A percentile compares a stretch with the other conserved stretches of the same genome.
Evolutionary conservation across 2,113 vertebrate genomes (phyloP).

Genomic region (Grus americana): DNA sequence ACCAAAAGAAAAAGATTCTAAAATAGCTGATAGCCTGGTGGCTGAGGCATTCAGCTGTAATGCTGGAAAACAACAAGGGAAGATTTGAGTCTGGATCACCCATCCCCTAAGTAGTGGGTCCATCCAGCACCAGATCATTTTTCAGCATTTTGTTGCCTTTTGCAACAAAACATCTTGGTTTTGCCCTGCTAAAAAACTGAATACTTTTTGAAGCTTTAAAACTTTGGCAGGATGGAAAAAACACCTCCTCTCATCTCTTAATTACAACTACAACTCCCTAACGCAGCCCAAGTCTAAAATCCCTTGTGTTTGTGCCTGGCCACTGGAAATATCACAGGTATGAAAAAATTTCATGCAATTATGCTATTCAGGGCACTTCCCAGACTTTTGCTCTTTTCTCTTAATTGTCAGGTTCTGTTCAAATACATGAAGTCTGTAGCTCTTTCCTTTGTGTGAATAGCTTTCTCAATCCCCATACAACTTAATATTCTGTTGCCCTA

Average conservation of each 20-base stretch:
- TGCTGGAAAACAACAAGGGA: neutral
- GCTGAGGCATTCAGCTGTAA: neutral
- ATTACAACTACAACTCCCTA: neutral
- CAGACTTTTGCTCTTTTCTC: constrained; percentile 72
- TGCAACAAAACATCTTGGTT: neutral
- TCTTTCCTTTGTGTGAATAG: constrained; percentile 74
- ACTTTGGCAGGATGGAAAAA: neutral
- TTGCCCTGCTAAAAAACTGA: neutral
- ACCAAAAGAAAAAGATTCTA: neutral
- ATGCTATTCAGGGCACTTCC: constrained; percentile 32
- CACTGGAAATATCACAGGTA: constrained; percentile 60
- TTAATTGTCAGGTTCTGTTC: constrained; percentile 70
- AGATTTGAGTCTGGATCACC: neutral
- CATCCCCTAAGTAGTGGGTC: neutral
- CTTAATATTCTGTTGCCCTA: constrained; percentile 74
- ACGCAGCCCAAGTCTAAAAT: neutral
- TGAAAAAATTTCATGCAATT: constrained; percentile 54
- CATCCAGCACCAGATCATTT: neutral
- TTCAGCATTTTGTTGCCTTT: neutral
- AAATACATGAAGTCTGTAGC: constrained; percentile 75
- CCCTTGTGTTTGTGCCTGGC: neutral
- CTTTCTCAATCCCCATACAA: constrained; percentile 69
- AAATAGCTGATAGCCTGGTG: neutral
- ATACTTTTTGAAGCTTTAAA: neutral
- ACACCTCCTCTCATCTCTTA: neutral